These are phyloP conservation scores for Eumerus sabulonum DNA, from an alignment of 2,888 invertebrate species.

Conservation along the genomic window DNA sequence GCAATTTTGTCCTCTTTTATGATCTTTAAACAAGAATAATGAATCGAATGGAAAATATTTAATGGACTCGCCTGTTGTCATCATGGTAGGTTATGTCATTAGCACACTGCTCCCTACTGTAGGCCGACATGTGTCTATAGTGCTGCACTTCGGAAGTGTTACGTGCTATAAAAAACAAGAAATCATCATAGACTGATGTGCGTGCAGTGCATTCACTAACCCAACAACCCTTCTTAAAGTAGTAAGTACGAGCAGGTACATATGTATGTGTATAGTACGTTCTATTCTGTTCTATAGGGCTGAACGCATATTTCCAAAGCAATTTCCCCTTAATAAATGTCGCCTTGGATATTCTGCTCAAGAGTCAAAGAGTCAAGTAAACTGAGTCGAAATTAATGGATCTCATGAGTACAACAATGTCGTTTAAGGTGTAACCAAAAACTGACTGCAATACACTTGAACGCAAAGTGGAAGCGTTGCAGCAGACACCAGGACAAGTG, in stretches of 20 bases:
- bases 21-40: slow-evolving; percentile 36
- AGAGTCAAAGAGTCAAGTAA: slow-evolving; percentile 59
- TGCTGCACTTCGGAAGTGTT: too few species aligned
- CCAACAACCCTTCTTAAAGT: slow-evolving; percentile 37
- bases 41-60: slow-evolving; percentile 12
- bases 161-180: too few species aligned
- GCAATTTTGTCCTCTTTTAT: slow-evolving; percentile 36
- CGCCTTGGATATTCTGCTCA: slow-evolving; percentile 4
- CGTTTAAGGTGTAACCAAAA: slow-evolving; percentile 63
- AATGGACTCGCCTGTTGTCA: slow-evolving; percentile 1
- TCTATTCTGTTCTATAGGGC: too few species aligned
- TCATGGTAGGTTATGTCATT: slow-evolving; percentile 19
- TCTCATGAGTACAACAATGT: slow-evolving; percentile 64
- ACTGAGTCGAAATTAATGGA: slow-evolving; percentile 59
- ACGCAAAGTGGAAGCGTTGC: slow-evolving; percentile 51
- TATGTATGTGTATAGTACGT: slow-evolving; percentile 11
- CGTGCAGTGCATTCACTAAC: slow-evolving; percentile 6
- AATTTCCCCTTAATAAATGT: slow-evolving; percentile 47
- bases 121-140: too few species aligned
- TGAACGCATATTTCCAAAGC: too few species aligned
- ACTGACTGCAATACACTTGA: slow-evolving; percentile 44
- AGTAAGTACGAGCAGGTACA: slow-evolving; percentile 13
- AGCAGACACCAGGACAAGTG: slow-evolving; percentile 51
- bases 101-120: too few species aligned
- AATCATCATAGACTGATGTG: too few species aligned